Percentiles rank a stretch among this genome's conserved stretches.
phyloP scores from a whole-genome alignment of 2,797 vertebrate genomes.

The Meda fulgida region DNA sequence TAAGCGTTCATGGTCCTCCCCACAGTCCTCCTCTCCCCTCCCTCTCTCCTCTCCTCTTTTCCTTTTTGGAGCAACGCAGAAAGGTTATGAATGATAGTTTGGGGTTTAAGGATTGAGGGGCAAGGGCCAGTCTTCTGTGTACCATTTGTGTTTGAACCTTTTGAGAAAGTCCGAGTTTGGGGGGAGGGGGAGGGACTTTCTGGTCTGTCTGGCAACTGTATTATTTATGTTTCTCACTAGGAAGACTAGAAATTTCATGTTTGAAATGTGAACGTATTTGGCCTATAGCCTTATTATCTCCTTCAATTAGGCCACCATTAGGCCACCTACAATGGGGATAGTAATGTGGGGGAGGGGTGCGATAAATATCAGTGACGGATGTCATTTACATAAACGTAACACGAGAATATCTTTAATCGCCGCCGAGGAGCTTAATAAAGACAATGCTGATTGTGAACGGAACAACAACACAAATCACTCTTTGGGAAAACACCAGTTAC shows the following conservation, averaged over 20 bases:
- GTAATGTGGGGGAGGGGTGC: background rate
- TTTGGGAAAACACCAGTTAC: conserved; percentile 55
- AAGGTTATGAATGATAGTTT: conserved; percentile 85
- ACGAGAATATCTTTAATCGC: conserved; percentile 32
- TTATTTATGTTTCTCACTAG: conserved; percentile 22
- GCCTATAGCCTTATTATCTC: conserved; percentile 7
- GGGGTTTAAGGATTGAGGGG: conserved; percentile 71
- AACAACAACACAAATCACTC: conserved; percentile 40
- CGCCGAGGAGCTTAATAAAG: conserved; percentile 31
- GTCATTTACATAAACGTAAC: conserved; percentile 16
- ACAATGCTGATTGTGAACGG: background rate
- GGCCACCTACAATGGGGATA: conserved; percentile 9
- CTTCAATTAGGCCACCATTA: conserved; percentile 21
- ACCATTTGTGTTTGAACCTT: conserved; percentile 79
- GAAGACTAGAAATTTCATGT: conserved; percentile 39
- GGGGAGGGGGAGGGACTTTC: conserved; percentile 57
- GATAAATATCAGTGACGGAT: conserved; percentile 8
- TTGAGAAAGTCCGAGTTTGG: conserved; percentile 78
- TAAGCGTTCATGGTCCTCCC: conserved; percentile 84
- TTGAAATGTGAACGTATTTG: conserved; percentile 36
- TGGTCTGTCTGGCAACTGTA: conserved; percentile 53
- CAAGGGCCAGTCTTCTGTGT: conserved; percentile 81
- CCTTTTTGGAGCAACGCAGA: conserved; percentile 73
- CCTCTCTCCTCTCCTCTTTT: conserved; percentile 58
- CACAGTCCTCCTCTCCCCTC: conserved; percentile 66